Percentiles rank a stretch among this genome's conserved stretches.
phyloP scores from a whole-genome alignment of 2,113 vertebrate genomes.

The Planiliza haematocheilus region DNA sequence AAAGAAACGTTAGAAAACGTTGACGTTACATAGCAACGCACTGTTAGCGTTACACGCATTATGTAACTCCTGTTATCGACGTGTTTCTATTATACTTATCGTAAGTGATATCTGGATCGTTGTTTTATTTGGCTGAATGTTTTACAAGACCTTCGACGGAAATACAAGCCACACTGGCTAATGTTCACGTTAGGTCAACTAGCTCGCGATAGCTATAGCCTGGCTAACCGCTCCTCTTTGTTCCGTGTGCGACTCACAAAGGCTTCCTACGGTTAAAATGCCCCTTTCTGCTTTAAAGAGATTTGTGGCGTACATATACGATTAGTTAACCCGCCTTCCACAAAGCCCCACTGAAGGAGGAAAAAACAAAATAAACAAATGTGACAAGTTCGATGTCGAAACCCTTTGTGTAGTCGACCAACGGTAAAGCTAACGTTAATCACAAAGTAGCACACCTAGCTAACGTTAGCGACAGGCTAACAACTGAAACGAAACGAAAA shows the following conservation, averaged over 20 bases:
- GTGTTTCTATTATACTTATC: not conserved
- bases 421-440: conserved; percentile 42
- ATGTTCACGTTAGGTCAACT: conserved; percentile 25
- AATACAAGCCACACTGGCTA: conserved; percentile 30
- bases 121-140: not conserved
- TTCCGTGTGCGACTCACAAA: conserved; percentile 40
- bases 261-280: not conserved
- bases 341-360: accelerated
- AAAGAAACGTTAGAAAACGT: not conserved
- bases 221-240: conserved; percentile 67
- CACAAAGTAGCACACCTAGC: conserved; percentile 1
- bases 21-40: not conserved
- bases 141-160: not conserved
- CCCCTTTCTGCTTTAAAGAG: accelerated
- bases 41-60: not conserved
- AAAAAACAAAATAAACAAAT: conserved; percentile 23
- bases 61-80: too few species aligned
- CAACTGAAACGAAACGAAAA: conserved; percentile 13
- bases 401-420: conserved; percentile 66
- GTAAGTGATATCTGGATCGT: not conserved
- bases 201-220: conserved; percentile 47
- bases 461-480: conserved; percentile 35
- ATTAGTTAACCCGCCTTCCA: not conserved
- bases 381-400: not conserved
- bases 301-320: accelerated